A percentile compares a stretch with the other conserved stretches of the same genome.
Evolutionary conservation across 2,113 vertebrate genomes (phyloP).

Genomic region (Chrysemys picta): DNA sequence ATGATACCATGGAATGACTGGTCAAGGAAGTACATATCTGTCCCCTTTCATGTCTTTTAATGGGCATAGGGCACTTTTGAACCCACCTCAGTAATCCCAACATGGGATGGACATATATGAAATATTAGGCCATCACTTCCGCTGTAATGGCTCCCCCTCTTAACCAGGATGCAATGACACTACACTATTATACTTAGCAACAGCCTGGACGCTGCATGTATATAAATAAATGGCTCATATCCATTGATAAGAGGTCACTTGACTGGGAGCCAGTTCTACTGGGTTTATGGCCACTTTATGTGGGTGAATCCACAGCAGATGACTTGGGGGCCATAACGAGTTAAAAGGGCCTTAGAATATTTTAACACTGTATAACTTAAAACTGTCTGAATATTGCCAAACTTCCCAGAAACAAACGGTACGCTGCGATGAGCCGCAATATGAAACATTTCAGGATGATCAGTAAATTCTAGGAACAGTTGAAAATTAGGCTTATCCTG

Average conservation of each 20-base stretch:
- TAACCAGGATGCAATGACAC: background rate
- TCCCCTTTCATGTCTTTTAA: background rate
- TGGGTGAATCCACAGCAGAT: accelerated
- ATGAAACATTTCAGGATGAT: background rate
- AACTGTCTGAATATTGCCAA: background rate
- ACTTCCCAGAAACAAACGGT: background rate
- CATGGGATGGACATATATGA: background rate
- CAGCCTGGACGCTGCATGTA: background rate
- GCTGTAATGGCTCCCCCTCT: background rate
- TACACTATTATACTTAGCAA: background rate
- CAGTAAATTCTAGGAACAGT: background rate
- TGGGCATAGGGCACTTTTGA: background rate
- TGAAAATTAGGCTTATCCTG: background rate
- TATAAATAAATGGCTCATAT: no score
- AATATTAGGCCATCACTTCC: background rate
- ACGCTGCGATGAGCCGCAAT: background rate
- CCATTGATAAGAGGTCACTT: background rate
- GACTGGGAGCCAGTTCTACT: background rate
- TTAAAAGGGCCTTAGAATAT: no score
- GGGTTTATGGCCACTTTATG: background rate
- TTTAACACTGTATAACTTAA: background rate
- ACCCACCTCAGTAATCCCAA: background rate
- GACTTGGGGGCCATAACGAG: background rate
- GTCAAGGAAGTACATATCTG: background rate
- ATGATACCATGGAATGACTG: background rate